Percentiles rank a stretch among this genome's conserved stretches.
Evolutionary conservation across 2,113 vertebrate species (phyloP).

Genomic region (Ctenomys sociabilis): DNA sequence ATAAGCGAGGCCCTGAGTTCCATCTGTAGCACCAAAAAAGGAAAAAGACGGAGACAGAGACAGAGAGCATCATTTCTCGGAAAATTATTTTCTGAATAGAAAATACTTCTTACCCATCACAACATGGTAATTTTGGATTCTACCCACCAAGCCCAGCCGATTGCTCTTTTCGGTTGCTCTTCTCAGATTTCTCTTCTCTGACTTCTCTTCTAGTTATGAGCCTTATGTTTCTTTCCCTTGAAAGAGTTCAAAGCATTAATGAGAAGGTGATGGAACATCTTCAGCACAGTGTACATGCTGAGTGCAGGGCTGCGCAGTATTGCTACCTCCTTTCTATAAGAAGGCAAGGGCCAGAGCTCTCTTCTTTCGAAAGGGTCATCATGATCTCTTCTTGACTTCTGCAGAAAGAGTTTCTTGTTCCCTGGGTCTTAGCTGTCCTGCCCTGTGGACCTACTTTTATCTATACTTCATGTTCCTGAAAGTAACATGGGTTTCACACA

Average conservation of each 20-base stretch:
- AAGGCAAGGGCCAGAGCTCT: not conserved
- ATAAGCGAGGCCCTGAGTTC: no score
- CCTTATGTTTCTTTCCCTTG: not conserved
- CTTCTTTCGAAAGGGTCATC: accelerated
- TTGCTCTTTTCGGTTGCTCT: not conserved
- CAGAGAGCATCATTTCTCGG: not conserved
- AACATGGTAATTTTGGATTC: not conserved
- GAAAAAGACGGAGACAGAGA: not conserved
- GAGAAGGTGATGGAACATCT: not conserved
- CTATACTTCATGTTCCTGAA: not conserved
- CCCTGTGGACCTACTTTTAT: not conserved
- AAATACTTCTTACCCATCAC: not conserved
- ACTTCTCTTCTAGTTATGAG: not conserved
- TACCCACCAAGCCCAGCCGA: no score
- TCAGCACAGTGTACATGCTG: not conserved
- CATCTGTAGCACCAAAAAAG: no score
- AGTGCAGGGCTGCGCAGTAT: not conserved
- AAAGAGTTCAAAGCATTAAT: not conserved
- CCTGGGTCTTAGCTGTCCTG: not conserved
- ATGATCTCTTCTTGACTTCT: not conserved
- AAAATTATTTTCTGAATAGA: not conserved
- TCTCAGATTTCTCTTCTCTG: no score
- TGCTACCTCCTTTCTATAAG: not conserved
- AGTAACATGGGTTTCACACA: not conserved
- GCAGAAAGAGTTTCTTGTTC: accelerated